Evolutionary conservation across 2,888 invertebrate species (phyloP), one percentile per base, ranked within the genome.

Genomic region (Hyppa rectilinea): DNA sequence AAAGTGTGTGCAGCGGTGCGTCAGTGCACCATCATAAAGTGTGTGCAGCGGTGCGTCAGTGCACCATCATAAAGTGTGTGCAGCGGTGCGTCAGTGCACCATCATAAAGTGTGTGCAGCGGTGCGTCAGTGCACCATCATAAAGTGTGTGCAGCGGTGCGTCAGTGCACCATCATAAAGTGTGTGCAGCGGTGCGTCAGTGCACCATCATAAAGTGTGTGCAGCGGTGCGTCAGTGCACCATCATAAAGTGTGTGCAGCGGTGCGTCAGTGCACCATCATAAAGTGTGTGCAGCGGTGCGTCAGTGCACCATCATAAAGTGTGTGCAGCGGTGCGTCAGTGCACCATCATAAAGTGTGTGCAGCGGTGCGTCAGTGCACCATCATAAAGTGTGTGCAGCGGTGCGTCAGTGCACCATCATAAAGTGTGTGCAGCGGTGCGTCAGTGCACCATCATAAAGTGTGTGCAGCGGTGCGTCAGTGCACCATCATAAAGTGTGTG

Each of bases 61-160:
- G 64, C 75, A 43, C n/a, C n/a, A n/a, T n/a, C n/a, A n/a, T n/a
- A n/a, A n/a, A n/a, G 55, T 55, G 76, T 17, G 40, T 64, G 60
- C 70, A 49, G 20, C 4, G 2, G n/a, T 40, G 43, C 67, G 75
- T 75, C 58, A 53, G 52, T 36, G 64, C 75, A 43, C n/a, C n/a
- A n/a, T n/a, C n/a, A n/a, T n/a, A n/a, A n/a, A n/a, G 55, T 55
- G 76, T 17, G 40, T 64, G 60, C 70, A 49, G 20, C 4, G 2
- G n/a, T 40, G 43, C 67, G 75, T 75, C 58, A 53, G 52, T 36
- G 64, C 75, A 43, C n/a, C n/a, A n/a, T n/a, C n/a, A n/a, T n/a
- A n/a, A n/a, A n/a, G 55, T 55, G 76, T 17, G 40, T 64, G 60
- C 70, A 49, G 20, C 4, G 2, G n/a, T 40, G 43, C 67, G 75